phyloP scores from a whole-genome alignment of 2,888 invertebrate genomes.

The Andrena bucephala region DNA sequence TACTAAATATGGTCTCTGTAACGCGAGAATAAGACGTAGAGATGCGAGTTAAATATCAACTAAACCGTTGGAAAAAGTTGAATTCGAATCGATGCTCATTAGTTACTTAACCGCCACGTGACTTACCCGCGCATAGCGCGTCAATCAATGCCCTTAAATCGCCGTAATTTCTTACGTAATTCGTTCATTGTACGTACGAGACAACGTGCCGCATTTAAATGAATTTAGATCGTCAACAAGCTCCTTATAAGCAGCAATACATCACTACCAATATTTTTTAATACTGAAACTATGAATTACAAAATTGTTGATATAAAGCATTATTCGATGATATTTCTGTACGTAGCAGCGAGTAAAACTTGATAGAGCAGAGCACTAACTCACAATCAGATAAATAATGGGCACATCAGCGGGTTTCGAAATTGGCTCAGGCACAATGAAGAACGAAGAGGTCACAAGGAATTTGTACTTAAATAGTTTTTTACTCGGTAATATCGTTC shows the following conservation, averaged over 20 bases:
- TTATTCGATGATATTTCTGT: background rate
- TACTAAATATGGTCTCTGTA: conserved; percentile 1
- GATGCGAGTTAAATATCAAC: conserved; percentile 2
- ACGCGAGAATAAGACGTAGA: conserved; percentile 14
- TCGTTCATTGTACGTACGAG: background rate
- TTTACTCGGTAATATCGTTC: background rate
- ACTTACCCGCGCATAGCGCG: background rate
- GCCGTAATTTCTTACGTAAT: background rate
- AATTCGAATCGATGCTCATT: background rate
- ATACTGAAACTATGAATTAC: background rate
- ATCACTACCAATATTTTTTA: background rate
- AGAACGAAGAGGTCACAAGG: background rate
- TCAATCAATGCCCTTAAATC: background rate
- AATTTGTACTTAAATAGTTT: background rate
- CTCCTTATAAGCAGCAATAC: background rate
- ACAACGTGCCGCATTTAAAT: background rate
- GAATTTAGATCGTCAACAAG: background rate
- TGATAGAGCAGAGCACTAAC: background rate
- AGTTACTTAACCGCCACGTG: conserved; percentile 7
- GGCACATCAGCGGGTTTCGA: conserved; percentile 1
- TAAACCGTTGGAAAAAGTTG: background rate
- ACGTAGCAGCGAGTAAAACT: background rate
- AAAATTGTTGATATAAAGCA: background rate
- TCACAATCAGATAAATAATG: conserved; percentile 16
- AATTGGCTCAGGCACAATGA: background rate